These are phyloP conservation scores for Anguilla obscura DNA, from an alignment of 2,797 vertebrate genomes.

Conservation along the genomic window DNA sequence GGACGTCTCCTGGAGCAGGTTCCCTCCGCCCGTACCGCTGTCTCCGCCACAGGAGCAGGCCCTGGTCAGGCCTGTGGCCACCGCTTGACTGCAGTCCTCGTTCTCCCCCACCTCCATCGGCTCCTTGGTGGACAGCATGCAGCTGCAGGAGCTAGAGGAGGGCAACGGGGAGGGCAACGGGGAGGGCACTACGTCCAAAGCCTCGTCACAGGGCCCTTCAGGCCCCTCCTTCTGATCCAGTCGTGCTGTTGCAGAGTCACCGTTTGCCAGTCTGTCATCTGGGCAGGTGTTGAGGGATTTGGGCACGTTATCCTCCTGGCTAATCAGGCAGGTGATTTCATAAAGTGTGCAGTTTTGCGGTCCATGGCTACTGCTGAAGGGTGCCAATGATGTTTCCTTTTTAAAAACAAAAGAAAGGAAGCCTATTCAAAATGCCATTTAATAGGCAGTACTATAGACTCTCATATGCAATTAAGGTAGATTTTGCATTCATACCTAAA, in stretches of 20 bases:
- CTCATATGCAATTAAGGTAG: neutral
- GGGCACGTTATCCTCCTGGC: slow-evolving; percentile 50
- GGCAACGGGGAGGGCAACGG: slow-evolving; percentile 35
- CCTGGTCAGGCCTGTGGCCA: slow-evolving; percentile 68
- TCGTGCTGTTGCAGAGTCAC: slow-evolving; percentile 42
- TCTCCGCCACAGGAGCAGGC: slow-evolving; percentile 68
- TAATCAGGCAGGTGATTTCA: slow-evolving; percentile 67
- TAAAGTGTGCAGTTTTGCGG: slow-evolving; percentile 60
- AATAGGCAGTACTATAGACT: neutral
- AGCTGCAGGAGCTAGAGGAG: slow-evolving; percentile 65
- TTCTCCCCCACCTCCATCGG: slow-evolving; percentile 89
- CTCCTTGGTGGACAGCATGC: slow-evolving; percentile 70
- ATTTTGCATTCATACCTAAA: neutral
- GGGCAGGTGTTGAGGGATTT: slow-evolving; percentile 55
- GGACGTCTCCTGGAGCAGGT: slow-evolving; percentile 45
- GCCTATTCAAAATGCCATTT: neutral
- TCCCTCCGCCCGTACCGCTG: slow-evolving; percentile 30
- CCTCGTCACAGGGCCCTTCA: slow-evolving; percentile 60
- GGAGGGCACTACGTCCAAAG: slow-evolving; percentile 35
- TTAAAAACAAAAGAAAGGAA: slow-evolving; percentile 15
- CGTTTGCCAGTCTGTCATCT: slow-evolving; percentile 35
- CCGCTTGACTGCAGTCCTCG: slow-evolving; percentile 87
- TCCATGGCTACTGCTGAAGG: slow-evolving; percentile 64
- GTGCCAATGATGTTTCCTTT: slow-evolving; percentile 72
- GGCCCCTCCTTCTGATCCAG: slow-evolving; percentile 38